phyloP scores from a whole-genome alignment of 2,888 invertebrate genomes.

The Lycia hirtaria region DNA sequence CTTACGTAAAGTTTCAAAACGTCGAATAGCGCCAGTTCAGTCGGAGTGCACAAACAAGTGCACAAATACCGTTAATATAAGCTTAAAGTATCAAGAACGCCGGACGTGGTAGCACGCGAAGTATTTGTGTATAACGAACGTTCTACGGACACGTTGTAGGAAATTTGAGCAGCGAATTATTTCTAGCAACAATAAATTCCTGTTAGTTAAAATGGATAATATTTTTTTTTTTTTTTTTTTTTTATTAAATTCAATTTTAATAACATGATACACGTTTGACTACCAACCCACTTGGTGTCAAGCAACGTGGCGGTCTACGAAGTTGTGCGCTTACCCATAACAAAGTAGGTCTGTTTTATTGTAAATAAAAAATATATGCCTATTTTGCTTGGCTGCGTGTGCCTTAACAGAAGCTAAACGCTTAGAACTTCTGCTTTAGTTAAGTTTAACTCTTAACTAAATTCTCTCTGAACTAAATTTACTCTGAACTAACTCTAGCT shows the following conservation, averaged over 20 bases:
- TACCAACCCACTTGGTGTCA: too few species aligned
- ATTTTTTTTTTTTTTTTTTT: too few species aligned
- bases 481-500: background rate
- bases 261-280: too few species aligned
- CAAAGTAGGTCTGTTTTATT: too few species aligned
- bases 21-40: constrained; percentile 4
- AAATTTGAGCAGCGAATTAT: constrained; percentile 4
- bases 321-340: too few species aligned
- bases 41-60: constrained; percentile 29
- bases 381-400: too few species aligned
- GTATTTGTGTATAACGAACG: constrained; percentile 42
- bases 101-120: constrained; percentile 33
- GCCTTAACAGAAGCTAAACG: background rate
- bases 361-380: background rate
- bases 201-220: too few species aligned
- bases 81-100: constrained; percentile 39
- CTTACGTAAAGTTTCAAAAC: constrained; percentile 16
- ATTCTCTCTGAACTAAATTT: too few species aligned
- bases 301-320: too few species aligned
- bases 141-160: background rate
- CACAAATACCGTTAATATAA: constrained; percentile 33
- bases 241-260: background rate
- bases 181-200: too few species aligned
- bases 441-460: background rate
- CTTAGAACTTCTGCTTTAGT: background rate